Base-by-base conservation (phyloP, 2,797 vertebrate genomes). In the Danio tinwini region DNA sequence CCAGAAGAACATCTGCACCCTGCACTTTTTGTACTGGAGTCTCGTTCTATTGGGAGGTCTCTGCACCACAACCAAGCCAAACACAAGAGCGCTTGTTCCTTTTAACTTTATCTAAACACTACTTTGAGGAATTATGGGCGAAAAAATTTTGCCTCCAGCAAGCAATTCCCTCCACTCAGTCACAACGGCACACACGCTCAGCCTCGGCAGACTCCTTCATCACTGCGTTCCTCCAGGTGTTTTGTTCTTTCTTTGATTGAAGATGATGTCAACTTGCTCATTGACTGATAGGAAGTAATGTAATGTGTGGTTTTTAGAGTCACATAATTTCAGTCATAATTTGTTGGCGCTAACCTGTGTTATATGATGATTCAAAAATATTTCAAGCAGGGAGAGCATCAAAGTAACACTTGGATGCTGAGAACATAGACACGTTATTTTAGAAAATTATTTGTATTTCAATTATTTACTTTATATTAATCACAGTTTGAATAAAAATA, bases 221-320 rank as follows among this genome's bases (percentile, higher is more conserved):
- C 73, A 82, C 16, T 52, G 10, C 11, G 12, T 39, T 75, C 49
- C 47, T 75, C 72, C 44, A 39, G 50, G 78, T 72, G 62, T 17
- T 78, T 68, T 69, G 58, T 8, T 52, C 12, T 17, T 71, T 16
- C 12, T 13, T 1, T 40, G 69, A 78, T 59, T 70, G 42, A 47
- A 75, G 50, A 78, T 75, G 45, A 76, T 53, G 58, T 81, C 52
- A 78, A 78, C 69, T 65, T 77, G 8, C 19, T 37, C 21, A 70
- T 78, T 52, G 65, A 45, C 44, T 52, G 21, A 74, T 17, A 79
- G 70, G 64, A 73, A 64, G 63, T 67, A 59, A 70, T 68, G 63
- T 58, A 29, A 50, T 67, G 47, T 47, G 45, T 8, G 12, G 61
- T 45, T 21, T 73, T 39, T 14, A 53, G 61, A 55, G 62, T 59